Conservation (phyloP, 2,113 vertebrate genomes). For the Pionites leucogaster region DNA sequence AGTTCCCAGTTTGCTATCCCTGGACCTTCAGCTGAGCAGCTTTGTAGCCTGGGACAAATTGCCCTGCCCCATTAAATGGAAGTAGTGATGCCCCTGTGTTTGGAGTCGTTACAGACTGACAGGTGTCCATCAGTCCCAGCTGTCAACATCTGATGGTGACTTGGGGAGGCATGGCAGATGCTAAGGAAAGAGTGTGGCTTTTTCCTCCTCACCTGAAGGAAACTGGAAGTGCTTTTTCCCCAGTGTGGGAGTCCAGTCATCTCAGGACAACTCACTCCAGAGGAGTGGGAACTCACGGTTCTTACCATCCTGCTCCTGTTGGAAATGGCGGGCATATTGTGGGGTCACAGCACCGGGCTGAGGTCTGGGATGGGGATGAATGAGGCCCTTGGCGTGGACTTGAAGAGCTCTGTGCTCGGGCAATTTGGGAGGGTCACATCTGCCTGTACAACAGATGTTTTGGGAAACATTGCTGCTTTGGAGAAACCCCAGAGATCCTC, state of each 20-base stretch:
- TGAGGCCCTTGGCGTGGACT: fast-evolving
- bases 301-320: fast-evolving
- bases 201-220: not conserved
- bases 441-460: not conserved
- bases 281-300: not conserved
- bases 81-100: not conserved
- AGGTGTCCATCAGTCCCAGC: not conserved
- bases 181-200: not conserved
- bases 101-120: not conserved
- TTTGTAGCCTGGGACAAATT: not conserved
- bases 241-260: not conserved
- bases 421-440: fast-evolving
- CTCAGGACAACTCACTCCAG: not conserved
- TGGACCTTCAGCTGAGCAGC: not conserved
- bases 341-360: fast-evolving
- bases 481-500: not conserved
- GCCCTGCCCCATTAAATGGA: not conserved
- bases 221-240: not conserved
- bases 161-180: fast-evolving
- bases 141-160: not conserved
- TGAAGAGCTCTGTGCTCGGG: not conserved
- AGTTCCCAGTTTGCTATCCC: not conserved
- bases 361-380: not conserved
- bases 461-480: not conserved
- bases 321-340: not conserved